Evolutionary conservation across 2,797 vertebrate genomes (phyloP).

Genomic region (Catharus ustulatus): DNA sequence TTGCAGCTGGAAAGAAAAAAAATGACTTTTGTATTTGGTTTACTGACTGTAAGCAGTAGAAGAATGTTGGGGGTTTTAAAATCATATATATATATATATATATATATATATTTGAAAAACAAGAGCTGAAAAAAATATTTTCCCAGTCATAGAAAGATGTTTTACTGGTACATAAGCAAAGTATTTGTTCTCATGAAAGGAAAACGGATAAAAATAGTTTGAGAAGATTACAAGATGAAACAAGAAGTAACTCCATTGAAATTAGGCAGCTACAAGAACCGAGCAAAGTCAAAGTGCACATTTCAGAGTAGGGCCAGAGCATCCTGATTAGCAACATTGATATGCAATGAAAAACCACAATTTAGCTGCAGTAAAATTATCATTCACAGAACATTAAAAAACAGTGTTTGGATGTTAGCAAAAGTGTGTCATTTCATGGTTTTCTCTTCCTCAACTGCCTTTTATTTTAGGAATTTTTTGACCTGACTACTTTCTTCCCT

Average conservation of each 20-base stretch:
- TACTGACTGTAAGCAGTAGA: background rate
- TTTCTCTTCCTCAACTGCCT: background rate
- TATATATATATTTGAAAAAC: background rate
- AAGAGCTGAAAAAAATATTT: background rate
- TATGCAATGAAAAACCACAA: background rate
- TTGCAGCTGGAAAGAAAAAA: background rate
- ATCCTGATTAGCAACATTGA: background rate
- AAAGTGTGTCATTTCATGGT: background rate
- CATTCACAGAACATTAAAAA: background rate
- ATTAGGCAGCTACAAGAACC: background rate
- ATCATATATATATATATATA: background rate
- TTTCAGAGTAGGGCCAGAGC: background rate
- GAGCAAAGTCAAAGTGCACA: background rate
- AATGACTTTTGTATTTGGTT: background rate
- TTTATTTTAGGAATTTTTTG: background rate
- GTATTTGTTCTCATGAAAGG: background rate
- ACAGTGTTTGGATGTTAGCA: background rate
- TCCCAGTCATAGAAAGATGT: background rate
- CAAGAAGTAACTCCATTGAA: background rate
- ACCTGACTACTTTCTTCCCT: background rate
- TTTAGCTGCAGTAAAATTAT: background rate
- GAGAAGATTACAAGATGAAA: background rate
- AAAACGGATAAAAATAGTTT: background rate
- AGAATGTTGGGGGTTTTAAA: rapidly evolving
- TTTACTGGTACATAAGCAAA: background rate